Evolutionary conservation across 2,113 vertebrate species (phyloP), one percentile per base, ranked within the genome.

Genomic region (Microtus montanus): DNA sequence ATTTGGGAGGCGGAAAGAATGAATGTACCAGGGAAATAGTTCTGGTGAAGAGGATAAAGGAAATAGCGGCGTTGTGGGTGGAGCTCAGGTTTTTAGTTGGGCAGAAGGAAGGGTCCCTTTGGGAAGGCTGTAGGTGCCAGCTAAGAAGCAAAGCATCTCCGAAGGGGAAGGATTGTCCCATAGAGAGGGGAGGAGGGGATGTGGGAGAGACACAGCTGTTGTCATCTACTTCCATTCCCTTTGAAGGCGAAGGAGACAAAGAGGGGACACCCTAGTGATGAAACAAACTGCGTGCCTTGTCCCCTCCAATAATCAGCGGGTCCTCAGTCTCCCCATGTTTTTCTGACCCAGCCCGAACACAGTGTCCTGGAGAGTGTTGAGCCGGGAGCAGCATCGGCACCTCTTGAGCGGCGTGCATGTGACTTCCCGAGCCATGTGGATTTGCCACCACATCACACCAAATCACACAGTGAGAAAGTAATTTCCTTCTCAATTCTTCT

Each of bases 401-500:
- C 15, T 85, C 54, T 35, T 38, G 44, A n/a, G 82, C n/a, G 92
- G 95, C 82, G 28, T 35, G 22, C 91, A 87, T 83, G 91, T 49
- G 80, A 73, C 93, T 95, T 96, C 82, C 79, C 15, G 0, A 12
- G 80, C 87, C 68, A 0, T 80, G 28, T 92, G 96, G 89, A 58
- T 82, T 87, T 15, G 66, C 47, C 85, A 44, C 70, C 91, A n/a
- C 92, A 95, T 96, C 96, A 96, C 96, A 93, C 78, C 87, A 92
- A 94, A 96, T 97, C 96, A 96, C 96, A 97, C 38, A 93, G 97
- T 97, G 97, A 97, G 96, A 97, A 97, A 97, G 96, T 97, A 95
- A 97, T 97, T 97, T 97, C 97, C 97, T 97, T 97, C 97, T 97
- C 97, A 97, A 96, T 97, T 97, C 97, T 96, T 97, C 87, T 92